Conservation (phyloP, 2,797 vertebrate genomes). For the Arrhamphus sclerolepis region DNA sequence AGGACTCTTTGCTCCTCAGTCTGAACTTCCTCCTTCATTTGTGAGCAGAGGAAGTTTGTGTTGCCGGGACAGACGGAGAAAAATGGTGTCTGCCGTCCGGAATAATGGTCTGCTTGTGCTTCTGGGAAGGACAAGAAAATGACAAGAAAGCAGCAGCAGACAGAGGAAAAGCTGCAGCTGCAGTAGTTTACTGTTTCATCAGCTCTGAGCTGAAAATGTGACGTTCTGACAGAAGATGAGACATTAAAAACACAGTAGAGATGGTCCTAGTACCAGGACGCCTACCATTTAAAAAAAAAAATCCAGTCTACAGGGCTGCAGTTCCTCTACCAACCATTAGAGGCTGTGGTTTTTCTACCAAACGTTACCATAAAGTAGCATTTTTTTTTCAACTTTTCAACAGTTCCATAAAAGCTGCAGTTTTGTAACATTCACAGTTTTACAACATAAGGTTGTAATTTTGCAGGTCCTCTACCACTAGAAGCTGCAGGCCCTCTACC, state of each 20-base stretch:
- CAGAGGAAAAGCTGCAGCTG: constrained; percentile 22
- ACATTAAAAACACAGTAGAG: too few relatives aligned
- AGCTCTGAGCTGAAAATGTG: constrained; percentile 4
- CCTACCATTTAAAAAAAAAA: too few relatives aligned
- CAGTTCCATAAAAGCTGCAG: too few relatives aligned
- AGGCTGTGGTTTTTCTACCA: too few relatives aligned
- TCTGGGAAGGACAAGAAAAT: constrained; percentile 36
- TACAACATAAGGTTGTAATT: too few relatives aligned
- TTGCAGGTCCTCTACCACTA: too few relatives aligned
- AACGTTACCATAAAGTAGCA: too few relatives aligned
- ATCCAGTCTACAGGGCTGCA: too few relatives aligned
- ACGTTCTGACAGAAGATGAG: background rate
- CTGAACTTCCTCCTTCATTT: constrained; percentile 73
- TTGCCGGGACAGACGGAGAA: constrained; percentile 25
- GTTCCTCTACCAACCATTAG: too few relatives aligned
- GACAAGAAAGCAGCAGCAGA: constrained; percentile 21
- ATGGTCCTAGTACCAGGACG: too few relatives aligned
- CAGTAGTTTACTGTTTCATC: constrained; percentile 6
- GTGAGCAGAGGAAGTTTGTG: constrained; percentile 60
- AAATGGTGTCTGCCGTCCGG: constrained; percentile 56
- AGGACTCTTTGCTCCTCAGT: constrained; percentile 71
- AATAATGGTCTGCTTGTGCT: constrained; percentile 69
- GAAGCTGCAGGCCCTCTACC: background rate
- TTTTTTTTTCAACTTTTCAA: too few relatives aligned
- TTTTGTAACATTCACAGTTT: too few relatives aligned